Conservation (phyloP, 2,797 vertebrate genomes). For the Sitta carolinensis region DNA sequence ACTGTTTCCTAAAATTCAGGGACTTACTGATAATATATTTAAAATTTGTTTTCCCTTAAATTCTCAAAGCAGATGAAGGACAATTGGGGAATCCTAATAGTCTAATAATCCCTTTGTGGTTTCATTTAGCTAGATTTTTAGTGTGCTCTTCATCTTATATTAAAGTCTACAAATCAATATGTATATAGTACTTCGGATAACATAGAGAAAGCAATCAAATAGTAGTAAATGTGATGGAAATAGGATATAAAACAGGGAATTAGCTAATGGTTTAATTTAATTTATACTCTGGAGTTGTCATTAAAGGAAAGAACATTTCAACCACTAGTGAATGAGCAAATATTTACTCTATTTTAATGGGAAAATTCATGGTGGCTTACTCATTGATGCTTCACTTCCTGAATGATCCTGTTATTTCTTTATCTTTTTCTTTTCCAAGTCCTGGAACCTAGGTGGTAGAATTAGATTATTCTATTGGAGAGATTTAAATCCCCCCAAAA, state of each 20-base stretch:
- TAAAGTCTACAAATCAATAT: slow-evolving; percentile 31
- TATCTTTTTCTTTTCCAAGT: neutral
- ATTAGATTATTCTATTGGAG: neutral
- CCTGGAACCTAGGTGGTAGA: neutral
- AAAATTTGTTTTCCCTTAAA: neutral
- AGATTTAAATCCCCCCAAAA: neutral
- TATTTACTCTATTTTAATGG: neutral
- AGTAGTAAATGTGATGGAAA: slow-evolving; percentile 38
- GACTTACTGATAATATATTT: neutral
- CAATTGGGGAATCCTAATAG: neutral
- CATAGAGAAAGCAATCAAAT: neutral
- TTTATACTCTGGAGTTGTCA: neutral
- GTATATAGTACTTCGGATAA: slow-evolving; percentile 19
- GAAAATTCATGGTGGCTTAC: neutral
- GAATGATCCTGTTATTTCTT: neutral
- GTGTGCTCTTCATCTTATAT: slow-evolving; percentile 3
- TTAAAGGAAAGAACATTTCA: slow-evolving; percentile 16
- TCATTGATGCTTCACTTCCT: neutral
- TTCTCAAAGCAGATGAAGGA: neutral
- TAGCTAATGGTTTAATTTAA: slow-evolving; percentile 34
- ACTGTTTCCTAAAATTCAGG: slow-evolving; percentile 1
- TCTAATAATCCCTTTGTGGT: slow-evolving; percentile 9
- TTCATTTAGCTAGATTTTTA: slow-evolving; percentile 24
- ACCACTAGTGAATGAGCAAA: neutral
- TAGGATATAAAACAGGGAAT: slow-evolving; percentile 29